phyloP scores from a whole-genome alignment of 2,888 invertebrate genomes.

The Thereva nobilitata region DNA sequence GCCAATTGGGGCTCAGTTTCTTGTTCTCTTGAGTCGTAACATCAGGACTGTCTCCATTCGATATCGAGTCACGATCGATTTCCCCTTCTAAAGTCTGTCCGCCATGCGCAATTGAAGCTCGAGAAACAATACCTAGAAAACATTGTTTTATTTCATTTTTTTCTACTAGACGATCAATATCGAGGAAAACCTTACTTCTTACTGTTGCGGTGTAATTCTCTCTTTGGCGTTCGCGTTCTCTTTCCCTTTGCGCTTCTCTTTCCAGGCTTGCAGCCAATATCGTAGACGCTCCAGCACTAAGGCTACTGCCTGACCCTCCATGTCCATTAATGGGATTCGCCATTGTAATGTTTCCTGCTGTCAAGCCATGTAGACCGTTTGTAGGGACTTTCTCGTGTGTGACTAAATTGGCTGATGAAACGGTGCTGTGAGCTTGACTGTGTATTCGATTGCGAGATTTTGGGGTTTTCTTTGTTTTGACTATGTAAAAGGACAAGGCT shows the following conservation, averaged over 20 bases:
- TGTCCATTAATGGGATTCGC: slow-evolving; percentile 54
- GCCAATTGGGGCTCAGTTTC: slow-evolving; percentile 11
- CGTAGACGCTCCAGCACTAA: slow-evolving; percentile 64
- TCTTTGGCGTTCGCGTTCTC: slow-evolving; percentile 55
- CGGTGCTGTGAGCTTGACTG: slow-evolving; percentile 55
- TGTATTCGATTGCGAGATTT: slow-evolving; percentile 55
- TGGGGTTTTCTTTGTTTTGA: slow-evolving; percentile 60
- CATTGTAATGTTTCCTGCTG: slow-evolving; percentile 50
- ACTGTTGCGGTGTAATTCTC: slow-evolving; percentile 62
- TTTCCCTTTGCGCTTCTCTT: slow-evolving; percentile 55
- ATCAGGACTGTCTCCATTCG: slow-evolving; percentile 43
- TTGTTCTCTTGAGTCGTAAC: background rate
- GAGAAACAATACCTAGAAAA: slow-evolving; percentile 59
- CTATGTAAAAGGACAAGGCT: slow-evolving; percentile 76
- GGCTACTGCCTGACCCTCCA: slow-evolving; percentile 62
- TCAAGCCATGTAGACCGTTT: slow-evolving; percentile 43
- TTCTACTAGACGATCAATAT: too few relatives aligned
- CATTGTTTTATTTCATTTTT: slow-evolving; percentile 8
- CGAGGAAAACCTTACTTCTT: slow-evolving; percentile 60
- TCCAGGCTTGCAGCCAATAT: slow-evolving; percentile 64
- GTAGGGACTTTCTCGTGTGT: slow-evolving; percentile 53
- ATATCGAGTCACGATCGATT: slow-evolving; percentile 54
- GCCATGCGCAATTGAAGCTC: slow-evolving; percentile 55
- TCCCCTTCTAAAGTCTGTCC: slow-evolving; percentile 58
- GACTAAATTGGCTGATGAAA: slow-evolving; percentile 56